phyloP scores from a whole-genome alignment of 2,888 invertebrate genomes.

The Drosophila meridionalis region DNA sequence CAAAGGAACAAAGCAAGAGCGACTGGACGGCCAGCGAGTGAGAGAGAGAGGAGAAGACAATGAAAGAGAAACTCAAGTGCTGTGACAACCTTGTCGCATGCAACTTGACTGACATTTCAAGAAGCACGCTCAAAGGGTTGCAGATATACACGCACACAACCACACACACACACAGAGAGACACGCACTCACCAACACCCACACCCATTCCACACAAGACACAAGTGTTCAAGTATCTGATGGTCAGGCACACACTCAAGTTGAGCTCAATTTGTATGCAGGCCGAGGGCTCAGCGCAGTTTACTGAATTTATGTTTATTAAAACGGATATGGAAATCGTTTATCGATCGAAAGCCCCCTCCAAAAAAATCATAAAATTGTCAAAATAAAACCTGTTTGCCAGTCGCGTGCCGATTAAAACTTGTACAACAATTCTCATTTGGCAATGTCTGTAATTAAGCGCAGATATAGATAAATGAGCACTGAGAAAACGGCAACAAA shows the following conservation, averaged over 20 bases:
- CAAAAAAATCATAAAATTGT: constrained; percentile 4
- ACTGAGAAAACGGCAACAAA: not conserved
- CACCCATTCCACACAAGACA: constrained; percentile 13
- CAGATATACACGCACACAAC: constrained; percentile 29
- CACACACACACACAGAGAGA: constrained; percentile 7
- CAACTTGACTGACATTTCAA: constrained; percentile 61
- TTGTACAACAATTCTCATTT: constrained; percentile 18
- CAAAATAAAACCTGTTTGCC: constrained; percentile 43
- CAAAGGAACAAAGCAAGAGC: constrained; percentile 1
- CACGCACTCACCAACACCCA: not conserved
- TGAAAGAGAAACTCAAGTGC: constrained; percentile 29
- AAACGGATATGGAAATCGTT: constrained; percentile 76
- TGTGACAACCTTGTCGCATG: constrained; percentile 59
- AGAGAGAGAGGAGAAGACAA: not conserved
- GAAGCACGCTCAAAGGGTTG: constrained; percentile 42
- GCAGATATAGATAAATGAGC: not conserved
- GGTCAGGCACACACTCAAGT: constrained; percentile 46
- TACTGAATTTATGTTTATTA: constrained; percentile 55
- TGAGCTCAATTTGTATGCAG: constrained; percentile 69
- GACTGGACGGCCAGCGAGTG: not conserved
- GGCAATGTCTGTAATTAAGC: not conserved
- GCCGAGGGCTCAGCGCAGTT: constrained; percentile 41
- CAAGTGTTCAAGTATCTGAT: constrained; percentile 33
- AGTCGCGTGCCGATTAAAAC: constrained; percentile 45
- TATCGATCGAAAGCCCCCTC: constrained; percentile 32